Percentiles rank a stretch among this genome's conserved stretches.
These are phyloP conservation scores for Zonotrichia leucophrys DNA, from an alignment of 2,113 vertebrate species.

Conservation along the genomic window DNA sequence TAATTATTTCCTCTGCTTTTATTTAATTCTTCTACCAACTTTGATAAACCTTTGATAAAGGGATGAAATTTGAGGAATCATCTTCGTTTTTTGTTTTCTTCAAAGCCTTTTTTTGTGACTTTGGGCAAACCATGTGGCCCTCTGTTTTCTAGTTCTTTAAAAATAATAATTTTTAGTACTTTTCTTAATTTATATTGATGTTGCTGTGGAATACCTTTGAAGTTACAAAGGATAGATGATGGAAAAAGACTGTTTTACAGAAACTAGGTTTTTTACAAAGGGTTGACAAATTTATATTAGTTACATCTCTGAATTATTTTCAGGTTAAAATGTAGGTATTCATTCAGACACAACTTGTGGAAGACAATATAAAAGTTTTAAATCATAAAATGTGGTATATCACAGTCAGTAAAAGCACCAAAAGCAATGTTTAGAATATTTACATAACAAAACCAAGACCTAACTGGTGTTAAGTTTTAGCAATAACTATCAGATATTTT, in stretches of 20 bases:
- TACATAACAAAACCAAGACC: neutral
- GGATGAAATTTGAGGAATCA: neutral
- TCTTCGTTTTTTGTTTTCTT: neutral
- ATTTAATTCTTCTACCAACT: neutral
- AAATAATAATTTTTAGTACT: neutral
- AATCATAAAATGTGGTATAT: neutral
- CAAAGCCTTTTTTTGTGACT: neutral
- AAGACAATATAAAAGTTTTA: neutral
- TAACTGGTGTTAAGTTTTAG: neutral
- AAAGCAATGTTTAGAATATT: conserved; percentile 23
- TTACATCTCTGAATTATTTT: neutral
- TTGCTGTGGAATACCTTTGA: neutral
- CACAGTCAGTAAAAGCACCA: conserved; percentile 44
- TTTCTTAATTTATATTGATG: neutral
- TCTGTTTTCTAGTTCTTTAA: neutral
- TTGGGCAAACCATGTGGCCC: neutral
- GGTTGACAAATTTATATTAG: neutral
- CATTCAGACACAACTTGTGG: neutral
- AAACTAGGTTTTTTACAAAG: neutral
- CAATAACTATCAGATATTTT: neutral
- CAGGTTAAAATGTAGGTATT: neutral
- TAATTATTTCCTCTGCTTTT: neutral
- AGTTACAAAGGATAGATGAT: neutral
- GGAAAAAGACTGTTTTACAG: neutral
- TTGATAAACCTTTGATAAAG: neutral